A percentile compares a stretch with the other conserved stretches of the same genome.
Conservation (phyloP, 2,888 invertebrate genomes). For the Eulithis prunata region DNA sequence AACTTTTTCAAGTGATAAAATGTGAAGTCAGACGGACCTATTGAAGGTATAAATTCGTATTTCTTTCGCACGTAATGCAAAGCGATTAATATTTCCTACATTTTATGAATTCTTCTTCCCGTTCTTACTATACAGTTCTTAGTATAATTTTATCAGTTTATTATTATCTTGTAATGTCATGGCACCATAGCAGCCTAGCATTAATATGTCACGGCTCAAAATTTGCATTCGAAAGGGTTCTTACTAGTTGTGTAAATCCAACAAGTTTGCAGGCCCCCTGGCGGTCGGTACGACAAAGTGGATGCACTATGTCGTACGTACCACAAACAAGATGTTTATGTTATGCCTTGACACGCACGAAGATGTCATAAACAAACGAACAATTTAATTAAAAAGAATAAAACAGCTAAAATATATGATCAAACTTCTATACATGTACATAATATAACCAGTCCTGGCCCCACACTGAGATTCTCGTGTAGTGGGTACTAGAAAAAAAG, state of each 20-base stretch:
- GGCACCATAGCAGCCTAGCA: conserved; percentile 35
- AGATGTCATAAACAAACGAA: conserved; percentile 5
- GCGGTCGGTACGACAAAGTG: conserved; percentile 48
- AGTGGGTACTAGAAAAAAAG: neutral
- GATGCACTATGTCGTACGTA: conserved; percentile 25
- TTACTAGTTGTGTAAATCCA: conserved; percentile 39
- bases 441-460: neutral
- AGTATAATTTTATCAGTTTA: conserved; percentile 15
- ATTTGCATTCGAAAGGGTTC: conserved; percentile 61
- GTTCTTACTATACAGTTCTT: neutral
- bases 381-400: neutral
- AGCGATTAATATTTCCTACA: no score
- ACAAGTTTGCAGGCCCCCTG: conserved; percentile 48
- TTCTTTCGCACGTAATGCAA: no score
- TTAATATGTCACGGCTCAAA: conserved; percentile 63
- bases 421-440: no score
- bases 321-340: conserved; percentile 31
- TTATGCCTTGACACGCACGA: neutral
- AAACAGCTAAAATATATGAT: no score
- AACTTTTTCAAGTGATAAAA: conserved; percentile 17
- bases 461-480: neutral
- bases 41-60: no score
- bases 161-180: conserved; percentile 14
- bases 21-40: neutral
- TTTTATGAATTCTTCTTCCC: neutral